Percentiles rank a stretch among this genome's conserved stretches.
Conservation (phyloP, 2,888 invertebrate genomes). For the Perdita meconis region DNA sequence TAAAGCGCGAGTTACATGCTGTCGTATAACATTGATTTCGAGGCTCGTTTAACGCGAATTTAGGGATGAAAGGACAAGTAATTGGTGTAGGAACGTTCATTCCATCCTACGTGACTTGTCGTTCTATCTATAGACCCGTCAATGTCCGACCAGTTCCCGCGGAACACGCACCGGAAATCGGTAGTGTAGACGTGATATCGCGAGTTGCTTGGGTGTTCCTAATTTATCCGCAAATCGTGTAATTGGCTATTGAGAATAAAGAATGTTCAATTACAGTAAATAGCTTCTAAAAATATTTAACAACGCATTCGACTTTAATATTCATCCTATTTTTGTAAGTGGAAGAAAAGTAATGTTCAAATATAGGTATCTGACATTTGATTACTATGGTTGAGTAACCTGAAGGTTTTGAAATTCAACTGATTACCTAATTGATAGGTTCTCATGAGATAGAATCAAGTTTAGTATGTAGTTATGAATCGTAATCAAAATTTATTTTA, state of each 20-base stretch:
- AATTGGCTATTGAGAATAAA: not conserved
- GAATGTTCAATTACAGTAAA: too few relatives aligned
- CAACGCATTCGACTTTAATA: not conserved
- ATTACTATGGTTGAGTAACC: too few relatives aligned
- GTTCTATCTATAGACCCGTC: slow-evolving; percentile 54
- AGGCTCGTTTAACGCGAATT: slow-evolving; percentile 47
- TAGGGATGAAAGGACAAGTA: slow-evolving; percentile 59
- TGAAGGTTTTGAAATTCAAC: too few relatives aligned
- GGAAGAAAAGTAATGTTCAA: not conserved
- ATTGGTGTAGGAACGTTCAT: slow-evolving; percentile 58
- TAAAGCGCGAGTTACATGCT: slow-evolving; percentile 44
- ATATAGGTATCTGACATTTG: too few relatives aligned
- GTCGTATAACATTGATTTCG: slow-evolving; percentile 56
- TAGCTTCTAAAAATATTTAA: not conserved
- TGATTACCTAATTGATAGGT: too few relatives aligned
- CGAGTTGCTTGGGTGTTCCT: not conserved
- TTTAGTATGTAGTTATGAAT: too few relatives aligned
- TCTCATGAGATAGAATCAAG: too few relatives aligned
- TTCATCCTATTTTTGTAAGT: not conserved
- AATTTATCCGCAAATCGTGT: slow-evolving; percentile 17
- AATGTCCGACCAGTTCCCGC: slow-evolving; percentile 31
- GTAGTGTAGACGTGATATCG: slow-evolving; percentile 22
- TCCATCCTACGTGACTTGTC: slow-evolving; percentile 45
- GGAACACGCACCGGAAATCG: slow-evolving; percentile 34
- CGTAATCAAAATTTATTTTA: too few relatives aligned